These are phyloP conservation scores for Phyllostomus hastatus DNA, from an alignment of 2,113 vertebrate genomes.

Conservation along the genomic window DNA sequence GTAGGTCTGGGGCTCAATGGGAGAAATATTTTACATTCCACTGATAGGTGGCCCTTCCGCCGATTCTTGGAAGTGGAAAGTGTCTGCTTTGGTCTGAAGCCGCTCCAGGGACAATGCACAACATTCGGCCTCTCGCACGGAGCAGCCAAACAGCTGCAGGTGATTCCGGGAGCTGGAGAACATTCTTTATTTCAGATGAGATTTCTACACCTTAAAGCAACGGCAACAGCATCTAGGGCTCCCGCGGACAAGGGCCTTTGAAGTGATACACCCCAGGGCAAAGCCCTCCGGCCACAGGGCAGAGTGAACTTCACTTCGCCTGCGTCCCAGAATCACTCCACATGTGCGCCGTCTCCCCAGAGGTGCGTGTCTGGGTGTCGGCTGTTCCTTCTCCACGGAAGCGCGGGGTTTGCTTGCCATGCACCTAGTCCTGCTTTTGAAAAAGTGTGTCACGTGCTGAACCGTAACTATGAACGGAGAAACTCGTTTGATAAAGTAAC, in stretches of 20 bases:
- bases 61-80: slow-evolving; percentile 12
- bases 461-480: slow-evolving; percentile 25
- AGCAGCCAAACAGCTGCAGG: slow-evolving; percentile 61
- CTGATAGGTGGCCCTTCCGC: slow-evolving; percentile 7
- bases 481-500: slow-evolving; percentile 39
- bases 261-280: background rate
- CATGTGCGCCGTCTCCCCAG: slow-evolving; percentile 16
- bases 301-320: background rate
- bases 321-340: background rate
- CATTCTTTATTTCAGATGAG: slow-evolving; percentile 17
- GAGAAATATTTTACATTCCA: slow-evolving; percentile 59
- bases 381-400: background rate
- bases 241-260: background rate
- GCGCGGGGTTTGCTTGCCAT: background rate
- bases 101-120: slow-evolving; percentile 5
- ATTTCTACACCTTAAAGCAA: background rate
- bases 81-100: slow-evolving; percentile 40
- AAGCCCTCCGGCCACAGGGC: background rate
- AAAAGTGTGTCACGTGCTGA: background rate
- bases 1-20: slow-evolving; percentile 28
- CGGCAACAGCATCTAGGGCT: background rate
- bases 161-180: slow-evolving; percentile 8
- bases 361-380: slow-evolving; percentile 27
- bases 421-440: slow-evolving; percentile 26
- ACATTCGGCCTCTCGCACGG: background rate